Evolutionary conservation across 1,140 invertebrate genomes (phyloP).

Genomic region (Lasaia peninsularis): DNA sequence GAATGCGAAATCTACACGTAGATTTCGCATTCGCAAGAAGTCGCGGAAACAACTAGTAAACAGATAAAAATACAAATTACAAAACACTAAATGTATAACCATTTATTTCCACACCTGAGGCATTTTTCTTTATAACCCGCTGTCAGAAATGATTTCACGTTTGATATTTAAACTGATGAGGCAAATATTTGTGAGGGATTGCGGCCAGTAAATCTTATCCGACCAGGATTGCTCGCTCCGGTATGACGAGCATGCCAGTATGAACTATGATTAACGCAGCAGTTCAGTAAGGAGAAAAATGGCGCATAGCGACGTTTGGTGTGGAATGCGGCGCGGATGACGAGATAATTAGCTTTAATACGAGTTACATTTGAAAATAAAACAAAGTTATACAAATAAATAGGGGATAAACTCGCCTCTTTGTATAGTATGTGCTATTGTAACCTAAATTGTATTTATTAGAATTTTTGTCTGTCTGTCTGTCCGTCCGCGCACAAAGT

Average conservation of each 20-base stretch:
- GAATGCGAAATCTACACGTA: no score
- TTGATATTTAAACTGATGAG: constrained; percentile 16
- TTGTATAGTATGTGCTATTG: no score
- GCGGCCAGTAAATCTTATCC: constrained; percentile 19
- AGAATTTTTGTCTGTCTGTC: no score
- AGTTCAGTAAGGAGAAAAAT: constrained; percentile 26
- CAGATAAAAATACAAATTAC: not conserved
- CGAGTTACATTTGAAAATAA: not conserved
- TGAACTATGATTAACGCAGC: constrained; percentile 27
- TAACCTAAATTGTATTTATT: no score
- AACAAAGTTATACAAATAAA: no score
- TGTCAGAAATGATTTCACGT: constrained; percentile 11
- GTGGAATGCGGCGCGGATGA: constrained; percentile 24
- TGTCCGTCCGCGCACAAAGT: no score
- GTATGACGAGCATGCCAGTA: constrained; percentile 27
- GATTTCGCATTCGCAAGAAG: no score
- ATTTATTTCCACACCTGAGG: no score
- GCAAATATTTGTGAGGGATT: constrained; percentile 16
- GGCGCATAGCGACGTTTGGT: constrained; percentile 18
- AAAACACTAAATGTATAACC: not conserved
- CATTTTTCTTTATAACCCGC: not conserved
- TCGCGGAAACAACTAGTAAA: no score
- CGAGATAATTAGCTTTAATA: constrained; percentile 22
- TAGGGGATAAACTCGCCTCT: no score
- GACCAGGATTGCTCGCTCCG: constrained; percentile 21